Percentiles rank a stretch among this genome's conserved stretches.
phyloP scores from a whole-genome alignment of 2,888 invertebrate species.

The Noctua pronuba region DNA sequence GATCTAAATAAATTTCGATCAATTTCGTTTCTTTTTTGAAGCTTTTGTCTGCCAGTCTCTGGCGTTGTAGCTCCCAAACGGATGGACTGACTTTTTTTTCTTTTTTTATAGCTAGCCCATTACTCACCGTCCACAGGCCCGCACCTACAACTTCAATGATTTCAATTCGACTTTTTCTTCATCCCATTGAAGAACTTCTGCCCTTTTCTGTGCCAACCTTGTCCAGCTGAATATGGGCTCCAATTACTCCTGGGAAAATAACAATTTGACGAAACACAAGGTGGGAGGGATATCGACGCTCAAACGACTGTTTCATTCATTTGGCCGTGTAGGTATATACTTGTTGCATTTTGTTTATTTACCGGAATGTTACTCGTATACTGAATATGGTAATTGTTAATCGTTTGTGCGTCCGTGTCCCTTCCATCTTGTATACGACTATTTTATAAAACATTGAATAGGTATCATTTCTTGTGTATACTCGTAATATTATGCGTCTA shows the following conservation, averaged over 20 bases:
- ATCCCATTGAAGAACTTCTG: too few species aligned
- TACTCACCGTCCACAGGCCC: too few species aligned
- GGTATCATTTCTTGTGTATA: not conserved
- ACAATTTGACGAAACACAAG: not conserved
- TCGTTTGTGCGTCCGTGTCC: not conserved
- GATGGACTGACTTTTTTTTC: not conserved
- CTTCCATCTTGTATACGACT: not conserved
- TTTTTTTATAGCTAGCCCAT: too few species aligned
- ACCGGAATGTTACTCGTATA: not conserved
- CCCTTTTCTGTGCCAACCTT: not conserved
- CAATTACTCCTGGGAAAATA: not conserved
- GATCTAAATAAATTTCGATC: not conserved
- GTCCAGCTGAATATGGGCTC: not conserved
- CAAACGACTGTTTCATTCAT: not conserved
- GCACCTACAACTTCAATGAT: too few species aligned
- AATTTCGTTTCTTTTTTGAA: not conserved
- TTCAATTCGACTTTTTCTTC: not conserved
- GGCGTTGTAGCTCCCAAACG: not conserved
- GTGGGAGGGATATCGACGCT: not conserved
- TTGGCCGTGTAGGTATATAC: not conserved
- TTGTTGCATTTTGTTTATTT: not conserved
- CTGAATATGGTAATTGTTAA: not conserved
- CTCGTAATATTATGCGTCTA: not conserved
- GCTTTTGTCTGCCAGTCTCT: not conserved
- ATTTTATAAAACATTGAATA: not conserved